phyloP scores from a whole-genome alignment of 1,140 invertebrate species.

The Drosophila rufa region DNA sequence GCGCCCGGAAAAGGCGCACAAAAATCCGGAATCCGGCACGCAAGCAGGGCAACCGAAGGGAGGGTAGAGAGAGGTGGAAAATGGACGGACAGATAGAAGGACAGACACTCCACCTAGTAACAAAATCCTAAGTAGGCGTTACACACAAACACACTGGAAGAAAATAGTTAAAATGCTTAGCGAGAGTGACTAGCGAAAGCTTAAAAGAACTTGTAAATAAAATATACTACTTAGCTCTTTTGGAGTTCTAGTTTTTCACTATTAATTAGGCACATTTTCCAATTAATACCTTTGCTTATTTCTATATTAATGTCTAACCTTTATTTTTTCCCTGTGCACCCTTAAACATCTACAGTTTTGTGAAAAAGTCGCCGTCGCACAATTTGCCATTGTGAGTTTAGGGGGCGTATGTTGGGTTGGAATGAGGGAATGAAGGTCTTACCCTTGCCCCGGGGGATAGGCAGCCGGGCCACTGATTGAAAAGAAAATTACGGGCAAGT shows the following conservation, averaged over 20 bases:
- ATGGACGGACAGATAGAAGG: slow-evolving; percentile 19
- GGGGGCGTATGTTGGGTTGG: not conserved
- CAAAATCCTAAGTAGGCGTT: slow-evolving; percentile 17
- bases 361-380: slow-evolving; percentile 30
- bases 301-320: too few relatives aligned
- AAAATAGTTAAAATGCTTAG: not conserved
- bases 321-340: not conserved
- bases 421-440: slow-evolving; percentile 7
- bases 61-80: not conserved
- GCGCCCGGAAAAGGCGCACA: slow-evolving; percentile 37
- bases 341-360: slow-evolving; percentile 5
- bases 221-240: not conserved
- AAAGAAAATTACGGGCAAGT: slow-evolving; percentile 79
- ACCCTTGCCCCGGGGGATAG: slow-evolving; percentile 41
- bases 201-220: too few relatives aligned
- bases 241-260: not conserved
- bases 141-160: slow-evolving; percentile 1
- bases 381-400: slow-evolving; percentile 59
- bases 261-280: not conserved
- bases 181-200: not conserved
- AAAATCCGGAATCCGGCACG: slow-evolving; percentile 46
- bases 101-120: slow-evolving; percentile 9
- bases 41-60: slow-evolving; percentile 22
- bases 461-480: slow-evolving; percentile 73
- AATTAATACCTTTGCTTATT: not conserved